These are phyloP conservation scores for Drosophila glabriapex DNA, from an alignment of 2,888 invertebrate genomes.

Conservation along the genomic window DNA sequence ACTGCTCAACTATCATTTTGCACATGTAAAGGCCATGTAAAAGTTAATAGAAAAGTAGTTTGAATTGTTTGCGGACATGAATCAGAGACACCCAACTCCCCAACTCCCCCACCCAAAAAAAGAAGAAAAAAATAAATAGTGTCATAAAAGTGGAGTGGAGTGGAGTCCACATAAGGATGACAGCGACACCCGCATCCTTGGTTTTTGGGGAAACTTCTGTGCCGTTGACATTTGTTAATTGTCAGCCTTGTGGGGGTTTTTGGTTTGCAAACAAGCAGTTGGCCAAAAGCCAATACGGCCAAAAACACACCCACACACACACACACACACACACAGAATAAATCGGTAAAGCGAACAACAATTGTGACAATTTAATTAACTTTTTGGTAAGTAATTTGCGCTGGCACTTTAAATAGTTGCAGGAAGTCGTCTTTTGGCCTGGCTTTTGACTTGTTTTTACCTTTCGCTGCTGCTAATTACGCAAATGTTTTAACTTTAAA, in stretches of 20 bases:
- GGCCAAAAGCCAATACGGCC: constrained; percentile 75
- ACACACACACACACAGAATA: neutral
- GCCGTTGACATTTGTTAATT: constrained; percentile 77
- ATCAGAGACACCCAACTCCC: neutral
- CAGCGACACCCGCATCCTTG: constrained; percentile 10
- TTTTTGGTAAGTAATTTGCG: constrained; percentile 64
- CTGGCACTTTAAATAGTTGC: constrained; percentile 56
- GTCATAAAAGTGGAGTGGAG: constrained; percentile 34
- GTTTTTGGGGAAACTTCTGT: constrained; percentile 23
- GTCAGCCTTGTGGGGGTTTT: constrained; percentile 42
- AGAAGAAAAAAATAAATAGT: constrained; percentile 11
- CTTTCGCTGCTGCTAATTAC: constrained; percentile 70
- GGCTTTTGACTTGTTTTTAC: constrained; percentile 34
- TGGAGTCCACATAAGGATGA: constrained; percentile 3
- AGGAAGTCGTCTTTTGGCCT: constrained; percentile 23
- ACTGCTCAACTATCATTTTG: neutral
- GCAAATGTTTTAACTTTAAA: constrained; percentile 75
- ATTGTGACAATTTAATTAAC: constrained; percentile 77
- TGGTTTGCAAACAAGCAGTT: constrained; percentile 70
- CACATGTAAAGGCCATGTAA: constrained; percentile 14
- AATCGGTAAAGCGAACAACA: constrained; percentile 35
- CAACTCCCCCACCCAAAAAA: neutral
- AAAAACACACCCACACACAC: constrained; percentile 5
- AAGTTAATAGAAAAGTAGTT: constrained; percentile 28
- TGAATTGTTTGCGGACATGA: constrained; percentile 12